Conservation (phyloP, 2,797 vertebrate species). For the Molossus alvarezi region DNA sequence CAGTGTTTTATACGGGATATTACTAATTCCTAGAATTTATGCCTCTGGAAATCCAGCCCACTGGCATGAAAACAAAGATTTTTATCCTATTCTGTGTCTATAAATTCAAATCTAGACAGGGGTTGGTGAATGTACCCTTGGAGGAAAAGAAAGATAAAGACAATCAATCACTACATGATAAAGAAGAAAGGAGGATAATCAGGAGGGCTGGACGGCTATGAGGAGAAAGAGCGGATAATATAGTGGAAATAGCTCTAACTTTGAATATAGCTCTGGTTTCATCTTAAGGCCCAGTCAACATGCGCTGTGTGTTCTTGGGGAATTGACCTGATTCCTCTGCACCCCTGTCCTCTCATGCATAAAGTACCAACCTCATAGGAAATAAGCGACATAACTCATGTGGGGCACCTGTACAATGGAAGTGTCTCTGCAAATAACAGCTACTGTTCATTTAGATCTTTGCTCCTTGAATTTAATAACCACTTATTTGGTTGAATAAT, state of each 20-base stretch:
- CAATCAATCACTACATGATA: neutral
- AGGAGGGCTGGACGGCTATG: fast-evolving
- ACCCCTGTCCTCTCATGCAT: neutral
- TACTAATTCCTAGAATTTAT: slow-evolving; percentile 75
- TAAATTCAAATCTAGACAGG: slow-evolving; percentile 65
- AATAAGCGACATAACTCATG: slow-evolving; percentile 27
- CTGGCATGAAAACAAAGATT: slow-evolving; percentile 38
- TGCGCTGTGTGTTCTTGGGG: neutral
- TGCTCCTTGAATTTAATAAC: slow-evolving; percentile 57
- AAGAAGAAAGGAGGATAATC: neutral
- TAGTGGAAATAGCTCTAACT: neutral
- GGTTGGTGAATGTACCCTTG: slow-evolving; percentile 39
- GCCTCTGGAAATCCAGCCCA: slow-evolving; percentile 52
- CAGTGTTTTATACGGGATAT: slow-evolving; percentile 53
- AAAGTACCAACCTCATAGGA: neutral
- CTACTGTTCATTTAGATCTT: slow-evolving; percentile 46
- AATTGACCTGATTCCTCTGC: neutral
- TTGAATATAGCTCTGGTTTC: neutral
- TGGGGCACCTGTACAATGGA: neutral
- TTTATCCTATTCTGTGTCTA: neutral
- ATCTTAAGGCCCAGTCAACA: neutral
- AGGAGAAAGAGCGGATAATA: neutral
- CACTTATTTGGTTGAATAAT: slow-evolving; percentile 65
- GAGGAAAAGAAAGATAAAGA: slow-evolving; percentile 56
- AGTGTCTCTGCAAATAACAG: slow-evolving; percentile 48